Evolutionary conservation across 2,113 vertebrate species (phyloP), one percentile per base, ranked within the genome.

Genomic region (Calidris pugnax): DNA sequence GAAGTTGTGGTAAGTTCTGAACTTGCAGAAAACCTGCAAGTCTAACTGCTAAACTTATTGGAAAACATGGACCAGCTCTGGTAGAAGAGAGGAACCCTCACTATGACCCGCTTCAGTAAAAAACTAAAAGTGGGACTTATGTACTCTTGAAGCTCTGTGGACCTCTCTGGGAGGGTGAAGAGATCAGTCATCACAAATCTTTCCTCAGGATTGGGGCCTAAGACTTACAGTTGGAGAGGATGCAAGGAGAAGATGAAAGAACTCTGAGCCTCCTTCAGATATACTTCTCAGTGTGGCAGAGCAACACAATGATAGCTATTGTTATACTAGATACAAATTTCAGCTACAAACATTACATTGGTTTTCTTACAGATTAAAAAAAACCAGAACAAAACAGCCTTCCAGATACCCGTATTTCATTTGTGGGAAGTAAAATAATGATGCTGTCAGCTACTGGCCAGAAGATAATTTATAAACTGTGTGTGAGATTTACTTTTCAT

Each of bases 391-490:
- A 71, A 4, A 59, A 86, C 37, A 55, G 28, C 2, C 6, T 87
- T 89, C 33, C 66, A 73, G 59, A 51, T 81, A 74, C 21, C 39
- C 0, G 0, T 79, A 87, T 91, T 93, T 93, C 47, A 92, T 93
- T 78, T 88, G 33, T 89, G 82, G 78, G 59, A 92, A 91, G 71
- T n/a, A 94, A 79, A 92, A 73, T 80, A 96, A 91, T 0, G n/a
- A 87, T 79, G 32, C 45, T 87, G 79, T 83, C 51, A 83, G 75
- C 90, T 96, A 37, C 69, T 71, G 47, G 27, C 60, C 73, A 76
- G 51, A 81, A 87, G 62, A 71, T 57, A 75, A 90, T 94, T 94
- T 90, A 95, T 87, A 43, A 67, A 26, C 24, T 82, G 59, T 82
- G 20, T 77, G 33, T 35, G 35, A 94, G 93, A 85, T 68, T 72